Conservation (phyloP, 2,797 vertebrate genomes). For the Gymnoscopelus microlampas region DNA sequence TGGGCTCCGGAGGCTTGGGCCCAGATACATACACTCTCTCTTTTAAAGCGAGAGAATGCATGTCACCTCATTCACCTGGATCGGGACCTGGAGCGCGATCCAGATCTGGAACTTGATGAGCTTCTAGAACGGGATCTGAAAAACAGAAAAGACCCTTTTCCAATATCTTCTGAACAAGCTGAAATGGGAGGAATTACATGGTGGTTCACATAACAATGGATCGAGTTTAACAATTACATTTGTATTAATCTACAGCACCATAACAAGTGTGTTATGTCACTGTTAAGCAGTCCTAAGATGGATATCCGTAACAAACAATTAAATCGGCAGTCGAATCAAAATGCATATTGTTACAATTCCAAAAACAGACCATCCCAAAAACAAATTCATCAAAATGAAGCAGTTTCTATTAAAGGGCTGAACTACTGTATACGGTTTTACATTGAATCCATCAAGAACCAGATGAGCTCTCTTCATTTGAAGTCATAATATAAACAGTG, state of each 20-base stretch:
- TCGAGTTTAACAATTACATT: not conserved
- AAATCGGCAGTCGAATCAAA: not conserved
- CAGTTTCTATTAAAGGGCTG: not conserved
- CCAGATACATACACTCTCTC: conserved; percentile 85
- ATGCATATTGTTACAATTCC: not conserved
- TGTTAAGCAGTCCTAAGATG: not conserved
- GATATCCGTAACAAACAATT: not conserved
- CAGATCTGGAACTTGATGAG: conserved; percentile 97
- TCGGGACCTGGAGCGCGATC: conserved; percentile 94
- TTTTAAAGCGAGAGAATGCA: conserved; percentile 83
- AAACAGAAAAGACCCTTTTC: conserved; percentile 85
- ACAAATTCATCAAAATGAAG: not conserved
- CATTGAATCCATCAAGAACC: not conserved
- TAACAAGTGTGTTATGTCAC: not conserved
- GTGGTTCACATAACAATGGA: conserved; percentile 2
- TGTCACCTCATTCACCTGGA: conserved; percentile 99
- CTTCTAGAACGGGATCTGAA: conserved; percentile 97
- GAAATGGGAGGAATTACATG: not conserved
- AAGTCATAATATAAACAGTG: not conserved
- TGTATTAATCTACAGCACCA: not conserved
- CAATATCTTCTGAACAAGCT: conserved; percentile 77
- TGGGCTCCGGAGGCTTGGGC: conserved; percentile 64
- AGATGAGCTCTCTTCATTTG: not conserved
- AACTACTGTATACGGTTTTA: not conserved
- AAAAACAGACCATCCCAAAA: not conserved